A percentile compares a stretch with the other conserved stretches of the same genome.
Evolutionary conservation across 2,113 vertebrate genomes (phyloP).

Genomic region (Pollachius pollachius): DNA sequence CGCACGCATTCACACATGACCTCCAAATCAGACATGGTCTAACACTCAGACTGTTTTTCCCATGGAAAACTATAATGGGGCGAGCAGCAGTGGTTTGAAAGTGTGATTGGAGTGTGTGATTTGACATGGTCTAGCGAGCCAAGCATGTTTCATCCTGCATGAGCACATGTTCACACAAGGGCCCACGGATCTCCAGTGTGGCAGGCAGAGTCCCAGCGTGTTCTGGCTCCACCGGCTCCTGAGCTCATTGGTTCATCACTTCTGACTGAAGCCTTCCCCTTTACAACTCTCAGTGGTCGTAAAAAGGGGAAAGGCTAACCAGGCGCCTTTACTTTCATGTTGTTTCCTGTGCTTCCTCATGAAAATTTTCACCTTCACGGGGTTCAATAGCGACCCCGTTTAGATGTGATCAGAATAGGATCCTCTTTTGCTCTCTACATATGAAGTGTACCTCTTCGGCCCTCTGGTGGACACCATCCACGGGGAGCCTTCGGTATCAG

Average conservation of each 20-base stretch:
- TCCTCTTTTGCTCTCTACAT: no score
- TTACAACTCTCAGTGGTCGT: no score
- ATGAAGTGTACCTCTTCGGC: no score
- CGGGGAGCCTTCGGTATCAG: no score
- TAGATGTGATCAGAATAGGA: no score
- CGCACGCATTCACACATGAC: conserved; percentile 9
- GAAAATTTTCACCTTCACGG: no score
- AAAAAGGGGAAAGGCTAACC: no score
- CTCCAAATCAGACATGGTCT: conserved; percentile 43
- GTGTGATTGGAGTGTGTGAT: conserved; percentile 52
- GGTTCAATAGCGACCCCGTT: no score
- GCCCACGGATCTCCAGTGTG: conserved; percentile 66
- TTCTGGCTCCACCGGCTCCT: conserved; percentile 30
- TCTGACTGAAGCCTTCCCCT: neutral
- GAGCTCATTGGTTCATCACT: conserved; percentile 10
- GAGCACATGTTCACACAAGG: conserved; percentile 41
- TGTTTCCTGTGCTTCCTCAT: no score
- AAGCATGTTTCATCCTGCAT: conserved; percentile 63
- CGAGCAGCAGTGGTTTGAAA: conserved; percentile 59
- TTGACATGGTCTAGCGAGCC: conserved; percentile 56
- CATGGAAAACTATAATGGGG: conserved; percentile 63
- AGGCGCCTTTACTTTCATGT: no score
- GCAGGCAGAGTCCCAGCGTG: conserved; percentile 40
- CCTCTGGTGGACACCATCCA: no score
- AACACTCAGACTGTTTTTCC: conserved; percentile 51